Conservation (phyloP, 2,113 vertebrate genomes). For the Tyto alba region DNA sequence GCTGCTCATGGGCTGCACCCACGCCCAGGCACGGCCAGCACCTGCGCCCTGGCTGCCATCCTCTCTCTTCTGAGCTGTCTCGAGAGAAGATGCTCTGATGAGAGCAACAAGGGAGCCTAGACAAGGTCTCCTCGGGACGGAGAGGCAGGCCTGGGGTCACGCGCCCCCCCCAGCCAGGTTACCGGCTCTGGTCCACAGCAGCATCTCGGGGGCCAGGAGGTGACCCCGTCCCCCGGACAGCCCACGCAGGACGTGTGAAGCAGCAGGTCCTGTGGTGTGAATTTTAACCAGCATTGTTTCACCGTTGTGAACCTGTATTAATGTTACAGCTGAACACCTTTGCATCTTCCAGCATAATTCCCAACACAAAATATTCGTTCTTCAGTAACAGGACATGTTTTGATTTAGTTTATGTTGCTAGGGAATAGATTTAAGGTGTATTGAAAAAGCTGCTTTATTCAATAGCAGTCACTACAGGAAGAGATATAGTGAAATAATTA, state of each 20-base stretch:
- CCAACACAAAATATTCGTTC: neutral
- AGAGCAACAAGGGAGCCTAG: accelerated
- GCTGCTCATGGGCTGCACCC: accelerated
- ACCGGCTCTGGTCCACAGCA: neutral
- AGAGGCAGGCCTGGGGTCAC: accelerated
- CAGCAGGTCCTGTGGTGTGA: accelerated
- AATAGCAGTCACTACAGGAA: constrained; percentile 1
- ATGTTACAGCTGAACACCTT: neutral
- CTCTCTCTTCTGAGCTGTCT: too few relatives aligned
- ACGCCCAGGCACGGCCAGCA: neutral
- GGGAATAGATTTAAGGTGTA: neutral
- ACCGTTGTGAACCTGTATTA: accelerated
- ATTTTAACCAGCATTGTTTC: accelerated
- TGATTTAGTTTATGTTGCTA: neutral
- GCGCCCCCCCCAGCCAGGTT: accelerated
- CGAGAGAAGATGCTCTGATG: neutral
- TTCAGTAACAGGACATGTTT: neutral
- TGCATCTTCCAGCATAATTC: neutral
- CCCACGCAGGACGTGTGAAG: accelerated
- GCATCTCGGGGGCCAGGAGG: too few relatives aligned
- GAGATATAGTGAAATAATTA: constrained; percentile 36
- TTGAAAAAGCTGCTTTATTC: constrained; percentile 15
- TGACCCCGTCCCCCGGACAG: accelerated
- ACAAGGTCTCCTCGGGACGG: accelerated
- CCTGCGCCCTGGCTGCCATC: accelerated